Evolutionary conservation across 1,140 invertebrate genomes (phyloP).

Genomic region (Lasioglossum baleicum): DNA sequence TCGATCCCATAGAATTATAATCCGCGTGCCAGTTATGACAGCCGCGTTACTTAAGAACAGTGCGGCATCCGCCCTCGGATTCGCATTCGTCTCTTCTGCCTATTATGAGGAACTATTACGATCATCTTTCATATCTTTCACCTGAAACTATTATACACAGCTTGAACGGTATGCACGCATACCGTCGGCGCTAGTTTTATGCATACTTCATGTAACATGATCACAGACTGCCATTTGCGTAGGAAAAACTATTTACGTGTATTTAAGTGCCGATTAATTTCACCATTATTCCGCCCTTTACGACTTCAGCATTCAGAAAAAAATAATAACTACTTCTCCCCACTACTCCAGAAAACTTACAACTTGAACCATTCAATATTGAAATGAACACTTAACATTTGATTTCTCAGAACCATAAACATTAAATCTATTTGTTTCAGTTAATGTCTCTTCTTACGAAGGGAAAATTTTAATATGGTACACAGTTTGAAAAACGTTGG

Average conservation of each 20-base stretch:
- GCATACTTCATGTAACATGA: background rate
- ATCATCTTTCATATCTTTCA: slow-evolving; percentile 19
- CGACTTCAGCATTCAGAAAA: too few species aligned
- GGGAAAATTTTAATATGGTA: too few species aligned
- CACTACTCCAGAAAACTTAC: too few species aligned
- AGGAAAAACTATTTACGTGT: background rate
- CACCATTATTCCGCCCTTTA: background rate
- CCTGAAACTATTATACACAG: slow-evolving; percentile 4
- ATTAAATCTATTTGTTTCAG: too few species aligned
- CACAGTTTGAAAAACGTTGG: too few species aligned
- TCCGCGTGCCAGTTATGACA: slow-evolving; percentile 39
- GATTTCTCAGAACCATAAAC: too few species aligned
- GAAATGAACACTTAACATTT: too few species aligned
- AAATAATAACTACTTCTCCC: too few species aligned
- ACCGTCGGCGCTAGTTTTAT: background rate
- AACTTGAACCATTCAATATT: too few species aligned
- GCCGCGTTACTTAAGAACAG: slow-evolving; percentile 27
- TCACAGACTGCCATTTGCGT: background rate
- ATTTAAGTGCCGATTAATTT: background rate
- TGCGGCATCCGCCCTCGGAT: slow-evolving; percentile 16
- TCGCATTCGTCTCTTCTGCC: background rate
- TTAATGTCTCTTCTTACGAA: too few species aligned
- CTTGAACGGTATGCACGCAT: slow-evolving; percentile 9
- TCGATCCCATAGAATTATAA: slow-evolving; percentile 18
- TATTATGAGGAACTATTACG: slow-evolving; percentile 1